Base-by-base conservation (phyloP, 2,888 invertebrate genomes). In the Diplolepis rosae region DNA sequence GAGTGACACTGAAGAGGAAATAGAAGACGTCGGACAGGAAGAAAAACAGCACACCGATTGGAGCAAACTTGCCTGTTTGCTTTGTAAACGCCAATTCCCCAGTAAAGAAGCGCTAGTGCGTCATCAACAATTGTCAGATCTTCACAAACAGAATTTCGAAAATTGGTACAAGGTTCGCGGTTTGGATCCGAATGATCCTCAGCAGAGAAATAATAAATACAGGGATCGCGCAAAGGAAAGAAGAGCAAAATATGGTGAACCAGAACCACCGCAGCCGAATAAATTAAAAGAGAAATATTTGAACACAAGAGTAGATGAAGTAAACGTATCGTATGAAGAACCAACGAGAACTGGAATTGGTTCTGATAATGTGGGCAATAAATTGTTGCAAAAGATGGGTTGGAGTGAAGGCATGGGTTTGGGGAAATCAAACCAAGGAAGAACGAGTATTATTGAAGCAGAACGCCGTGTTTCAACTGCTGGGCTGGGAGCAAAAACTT, bases 321-420 rank as follows among this genome's bases (percentile, higher is more conserved):
- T 85, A 52, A 75, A 88, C 11, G 83, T 88, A 2, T 80, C 83
- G 18, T 88, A 91, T 2, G 89, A 92, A 0, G 89, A 91, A 67
- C 92, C 92, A 0, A 92, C 94, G 0, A 91, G 92, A 71, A 91
- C 93, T 88, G 91, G 95, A 73, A 92, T 97, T 83, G 91, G 96
- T 80, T 93, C 95, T 0, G 97, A 96, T 79, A 98, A 98, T 82
- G 96, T 98, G 72, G 99, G 99, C 6, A 98, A 95, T 86, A 95
- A 96, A 85, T 91, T 99, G 88, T 89, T 99, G 76, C 98, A 99
- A 89, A 98, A 97, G 90, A 99, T 99, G 99, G 99, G 99, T 4
- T 99, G 99, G 99, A 95, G 95, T 5, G 97, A 97, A 87, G 99
- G 99, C 0, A 94, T 96, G 90, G 99, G 99, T 0, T 90, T 99